These are phyloP conservation scores for Arenaria interpres DNA, from an alignment of 2,113 vertebrate species.

Conservation along the genomic window DNA sequence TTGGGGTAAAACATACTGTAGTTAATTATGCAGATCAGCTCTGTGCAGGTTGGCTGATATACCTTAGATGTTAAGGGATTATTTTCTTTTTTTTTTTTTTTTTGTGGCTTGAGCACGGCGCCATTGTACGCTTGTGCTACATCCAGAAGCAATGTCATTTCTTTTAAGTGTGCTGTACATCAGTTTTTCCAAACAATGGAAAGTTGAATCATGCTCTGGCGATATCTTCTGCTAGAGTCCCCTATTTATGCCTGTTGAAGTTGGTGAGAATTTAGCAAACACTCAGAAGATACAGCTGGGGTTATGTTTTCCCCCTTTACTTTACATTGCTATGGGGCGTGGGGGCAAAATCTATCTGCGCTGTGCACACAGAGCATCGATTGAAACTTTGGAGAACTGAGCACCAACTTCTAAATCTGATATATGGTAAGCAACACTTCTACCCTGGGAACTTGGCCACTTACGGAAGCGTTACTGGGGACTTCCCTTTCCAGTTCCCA, in stretches of 20 bases:
- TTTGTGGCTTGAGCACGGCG: not conserved
- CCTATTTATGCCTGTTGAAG: not conserved
- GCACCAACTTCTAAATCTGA: not conserved
- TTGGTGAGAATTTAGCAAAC: not conserved
- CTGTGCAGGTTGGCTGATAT: not conserved
- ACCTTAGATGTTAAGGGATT: not conserved
- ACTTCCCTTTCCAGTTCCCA: not conserved
- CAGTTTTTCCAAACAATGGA: not conserved
- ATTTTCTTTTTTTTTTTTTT: not conserved
- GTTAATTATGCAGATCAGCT: not conserved
- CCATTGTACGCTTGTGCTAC: fast-evolving
- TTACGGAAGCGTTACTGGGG: fast-evolving
- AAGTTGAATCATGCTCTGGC: not conserved
- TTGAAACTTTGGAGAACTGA: not conserved
- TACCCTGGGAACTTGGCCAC: not conserved
- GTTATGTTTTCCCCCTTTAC: not conserved
- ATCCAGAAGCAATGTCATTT: not conserved
- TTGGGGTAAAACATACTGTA: not conserved
- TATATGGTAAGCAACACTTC: not conserved
- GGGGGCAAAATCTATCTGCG: not conserved
- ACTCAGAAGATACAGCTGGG: not conserved
- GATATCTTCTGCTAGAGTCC: not conserved
- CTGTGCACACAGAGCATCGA: not conserved
- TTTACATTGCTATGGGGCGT: not conserved
- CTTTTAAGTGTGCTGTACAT: not conserved